Evolutionary conservation across 2,797 vertebrate species (phyloP).

Genomic region (Dicrostonyx torquatus): DNA sequence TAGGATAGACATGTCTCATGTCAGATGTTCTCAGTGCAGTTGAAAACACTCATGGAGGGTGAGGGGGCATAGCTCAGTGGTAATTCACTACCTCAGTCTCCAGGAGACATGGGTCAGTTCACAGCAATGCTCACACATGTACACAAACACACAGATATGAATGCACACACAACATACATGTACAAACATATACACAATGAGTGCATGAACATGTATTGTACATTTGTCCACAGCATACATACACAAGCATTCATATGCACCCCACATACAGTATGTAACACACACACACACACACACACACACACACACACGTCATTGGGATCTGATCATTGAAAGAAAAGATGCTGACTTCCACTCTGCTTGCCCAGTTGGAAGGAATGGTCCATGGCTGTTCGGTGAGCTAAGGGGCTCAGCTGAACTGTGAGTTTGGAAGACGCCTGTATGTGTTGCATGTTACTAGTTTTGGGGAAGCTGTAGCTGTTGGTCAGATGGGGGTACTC

Average conservation of each 20-base stretch:
- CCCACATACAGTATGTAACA: not conserved
- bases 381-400: not conserved
- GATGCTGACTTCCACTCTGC: not conserved
- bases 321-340: not conserved
- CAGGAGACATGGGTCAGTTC: not conserved
- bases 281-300: not conserved
- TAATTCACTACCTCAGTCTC: not conserved
- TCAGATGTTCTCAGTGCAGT: not conserved
- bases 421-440: rapidly evolving
- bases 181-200: not conserved
- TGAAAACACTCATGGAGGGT: not conserved
- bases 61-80: not conserved
- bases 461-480: not conserved
- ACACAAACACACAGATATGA: not conserved
- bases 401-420: not conserved
- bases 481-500: not conserved
- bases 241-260: not conserved
- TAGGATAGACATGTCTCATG: not conserved
- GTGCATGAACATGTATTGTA: not conserved
- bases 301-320: not conserved
- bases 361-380: not conserved
- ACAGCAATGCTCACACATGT: not conserved
- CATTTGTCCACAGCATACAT: not conserved
- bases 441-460: rapidly evolving
- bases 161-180: not conserved